Evolutionary conservation across 2,888 invertebrate species (phyloP), one percentile per base, ranked within the genome.

Genomic region (Achlya flavicornis): DNA sequence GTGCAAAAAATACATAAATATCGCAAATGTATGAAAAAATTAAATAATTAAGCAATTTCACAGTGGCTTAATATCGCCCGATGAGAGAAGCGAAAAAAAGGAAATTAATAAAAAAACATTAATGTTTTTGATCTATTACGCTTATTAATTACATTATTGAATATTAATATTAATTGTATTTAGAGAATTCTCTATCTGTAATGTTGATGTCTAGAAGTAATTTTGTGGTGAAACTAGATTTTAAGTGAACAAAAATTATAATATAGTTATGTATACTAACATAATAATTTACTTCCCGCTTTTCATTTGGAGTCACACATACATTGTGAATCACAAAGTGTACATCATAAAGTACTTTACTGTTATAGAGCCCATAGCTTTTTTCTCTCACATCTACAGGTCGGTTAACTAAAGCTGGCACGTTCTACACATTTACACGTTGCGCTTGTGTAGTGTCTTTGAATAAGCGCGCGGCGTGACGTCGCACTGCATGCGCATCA

Each of bases 121-220:
- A 89, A 90, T 90, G 91, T 92, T 91, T 87, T 92, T 92, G 89
- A 92, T 93, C 93, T 93, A 93, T 90, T 93, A 93, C 93, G 93
- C 93, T 93, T 93, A 93, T 93, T 93, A 93, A 92, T 90, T 90
- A 91, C 87, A 89, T 89, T 89, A 87, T 85, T 85, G 60, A 81
- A 82, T 82, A 80, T 76, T 83, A 83, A 84, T 74, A 80, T 85
- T 87, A 88, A 89, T 84, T 88, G 86, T 91, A 90, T 87, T 91
- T 88, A 91, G 87, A 89, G 84, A 90, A 85, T 86, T 89, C 87
- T 86, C 80, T 88, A 89, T 80, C 81, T 85, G 82, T 90, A 91
- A 91, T 81, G 85, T 92, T 90, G 89, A 85, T 90, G 90, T 91
- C 80, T 89, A 89, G 88, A 76, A 74, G 83, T 87, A 87, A 84